Evolutionary conservation across 1,140 invertebrate genomes (phyloP).

Genomic region (Trachymyrmex septentrionalis): DNA sequence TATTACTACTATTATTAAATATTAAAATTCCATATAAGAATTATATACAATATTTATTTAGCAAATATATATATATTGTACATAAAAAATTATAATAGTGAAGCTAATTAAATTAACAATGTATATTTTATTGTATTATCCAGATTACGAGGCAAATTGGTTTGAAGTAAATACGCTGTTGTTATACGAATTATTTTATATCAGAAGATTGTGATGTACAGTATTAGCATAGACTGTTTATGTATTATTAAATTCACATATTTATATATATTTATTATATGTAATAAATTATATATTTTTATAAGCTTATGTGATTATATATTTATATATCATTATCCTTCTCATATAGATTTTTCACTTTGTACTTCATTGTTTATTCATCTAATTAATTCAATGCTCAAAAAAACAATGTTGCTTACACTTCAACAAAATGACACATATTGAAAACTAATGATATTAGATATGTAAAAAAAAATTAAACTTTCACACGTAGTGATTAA

Average conservation of each 20-base stretch:
- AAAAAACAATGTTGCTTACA: too few species aligned
- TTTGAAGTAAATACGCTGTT: constrained; percentile 86
- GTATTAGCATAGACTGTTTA: constrained; percentile 77
- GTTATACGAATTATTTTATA: constrained; percentile 46
- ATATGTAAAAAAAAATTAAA: too few species aligned
- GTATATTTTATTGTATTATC: constrained; percentile 57
- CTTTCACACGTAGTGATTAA: too few species aligned
- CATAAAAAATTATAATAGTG: not conserved
- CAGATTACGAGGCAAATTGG: constrained; percentile 89
- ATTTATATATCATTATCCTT: constrained; percentile 39
- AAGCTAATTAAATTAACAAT: constrained; percentile 45
- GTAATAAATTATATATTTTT: constrained; percentile 73
- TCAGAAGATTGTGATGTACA: constrained; percentile 71
- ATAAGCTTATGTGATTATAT: constrained; percentile 32
- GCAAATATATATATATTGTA: constrained; percentile 7
- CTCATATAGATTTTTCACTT: too few species aligned
- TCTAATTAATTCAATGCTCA: too few species aligned
- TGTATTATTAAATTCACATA: constrained; percentile 69
- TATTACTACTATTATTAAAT: not conserved
- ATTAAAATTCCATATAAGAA: not conserved
- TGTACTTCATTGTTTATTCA: too few species aligned
- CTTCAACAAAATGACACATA: too few species aligned
- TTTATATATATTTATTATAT: constrained; percentile 69
- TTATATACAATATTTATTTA: constrained; percentile 9
- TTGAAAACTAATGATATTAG: too few species aligned